Percentiles rank a stretch among this genome's conserved stretches.
These are phyloP conservation scores for Lerema accius DNA, from an alignment of 1,140 invertebrate genomes.

Conservation along the genomic window DNA sequence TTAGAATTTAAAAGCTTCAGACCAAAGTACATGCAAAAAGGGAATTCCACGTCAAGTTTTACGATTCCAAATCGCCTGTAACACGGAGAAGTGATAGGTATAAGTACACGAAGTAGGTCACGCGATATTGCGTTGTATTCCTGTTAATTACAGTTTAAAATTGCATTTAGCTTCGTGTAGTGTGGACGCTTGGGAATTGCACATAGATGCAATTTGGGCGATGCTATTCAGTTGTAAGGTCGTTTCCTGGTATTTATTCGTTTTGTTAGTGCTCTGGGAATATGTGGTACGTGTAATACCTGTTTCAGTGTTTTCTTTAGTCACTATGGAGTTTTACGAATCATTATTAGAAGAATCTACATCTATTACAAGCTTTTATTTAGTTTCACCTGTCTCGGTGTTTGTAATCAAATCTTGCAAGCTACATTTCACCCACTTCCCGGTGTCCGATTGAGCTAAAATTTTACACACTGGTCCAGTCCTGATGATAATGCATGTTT, in stretches of 20 bases:
- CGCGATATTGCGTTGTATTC: not conserved
- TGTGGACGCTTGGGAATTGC: not conserved
- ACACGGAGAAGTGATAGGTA: not conserved
- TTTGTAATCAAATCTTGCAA: too few relatives aligned
- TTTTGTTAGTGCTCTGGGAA: not conserved
- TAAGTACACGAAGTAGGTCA: not conserved
- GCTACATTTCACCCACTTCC: too few relatives aligned
- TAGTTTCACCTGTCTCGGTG: too few relatives aligned
- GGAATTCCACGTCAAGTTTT: not conserved
- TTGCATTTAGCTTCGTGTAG: not conserved
- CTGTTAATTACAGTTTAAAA: slow-evolving; percentile 4
- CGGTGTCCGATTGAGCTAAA: too few relatives aligned
- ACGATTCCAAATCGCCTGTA: not conserved
- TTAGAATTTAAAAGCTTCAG: not conserved
- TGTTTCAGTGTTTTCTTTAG: too few relatives aligned
- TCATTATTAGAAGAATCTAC: too few relatives aligned
- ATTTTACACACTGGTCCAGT: too few relatives aligned
- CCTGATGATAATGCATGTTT: too few relatives aligned
- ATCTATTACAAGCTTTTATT: too few relatives aligned
- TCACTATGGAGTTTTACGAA: too few relatives aligned
- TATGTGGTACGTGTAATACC: not conserved
- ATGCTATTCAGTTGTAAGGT: not conserved
- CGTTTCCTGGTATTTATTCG: not conserved
- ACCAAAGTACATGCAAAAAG: not conserved
- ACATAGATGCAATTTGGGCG: slow-evolving; percentile 1